These are phyloP conservation scores for Dyspetes luteomarginatus DNA, from an alignment of 2,888 invertebrate species.

Conservation along the genomic window DNA sequence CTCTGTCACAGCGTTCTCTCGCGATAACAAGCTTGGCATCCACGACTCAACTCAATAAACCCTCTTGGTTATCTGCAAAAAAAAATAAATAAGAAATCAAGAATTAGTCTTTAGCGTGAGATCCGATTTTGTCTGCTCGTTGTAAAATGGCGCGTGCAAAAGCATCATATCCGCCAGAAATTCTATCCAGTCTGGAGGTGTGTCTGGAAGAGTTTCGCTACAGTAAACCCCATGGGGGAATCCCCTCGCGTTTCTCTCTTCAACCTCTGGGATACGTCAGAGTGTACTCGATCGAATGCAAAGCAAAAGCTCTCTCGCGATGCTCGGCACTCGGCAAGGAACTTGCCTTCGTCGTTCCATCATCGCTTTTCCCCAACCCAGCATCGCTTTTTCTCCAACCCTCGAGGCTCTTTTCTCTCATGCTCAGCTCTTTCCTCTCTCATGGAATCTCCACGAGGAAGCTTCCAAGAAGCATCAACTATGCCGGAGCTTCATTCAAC, in stretches of 20 bases:
- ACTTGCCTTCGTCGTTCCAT: conserved; percentile 42
- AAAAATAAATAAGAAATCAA: neutral
- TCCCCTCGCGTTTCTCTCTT: neutral
- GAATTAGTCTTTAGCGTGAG: neutral
- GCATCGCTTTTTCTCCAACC: too few species aligned
- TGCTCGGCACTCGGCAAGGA: conserved; percentile 27
- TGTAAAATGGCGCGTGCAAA: neutral
- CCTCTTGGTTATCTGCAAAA: conserved; percentile 3
- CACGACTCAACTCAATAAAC: neutral
- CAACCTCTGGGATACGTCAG: conserved; percentile 43
- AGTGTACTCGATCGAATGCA: conserved; percentile 55
- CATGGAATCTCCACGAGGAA: conserved; percentile 30
- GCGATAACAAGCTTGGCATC: neutral
- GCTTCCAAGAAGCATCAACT: conserved; percentile 40
- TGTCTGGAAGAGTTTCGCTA: conserved; percentile 17
- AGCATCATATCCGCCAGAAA: conserved; percentile 5
- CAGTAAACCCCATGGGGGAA: neutral
- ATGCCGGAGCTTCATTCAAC: conserved; percentile 4
- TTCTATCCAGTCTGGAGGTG: conserved; percentile 10
- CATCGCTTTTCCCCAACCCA: conserved; percentile 53
- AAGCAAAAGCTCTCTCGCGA: conserved; percentile 36
- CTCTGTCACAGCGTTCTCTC: neutral
- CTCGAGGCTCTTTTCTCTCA: conserved; percentile 23
- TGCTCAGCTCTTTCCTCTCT: conserved; percentile 25
- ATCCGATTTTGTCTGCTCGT: conserved; percentile 13